Conservation (phyloP, 2,113 vertebrate species). For the Zosterops borbonicus region DNA sequence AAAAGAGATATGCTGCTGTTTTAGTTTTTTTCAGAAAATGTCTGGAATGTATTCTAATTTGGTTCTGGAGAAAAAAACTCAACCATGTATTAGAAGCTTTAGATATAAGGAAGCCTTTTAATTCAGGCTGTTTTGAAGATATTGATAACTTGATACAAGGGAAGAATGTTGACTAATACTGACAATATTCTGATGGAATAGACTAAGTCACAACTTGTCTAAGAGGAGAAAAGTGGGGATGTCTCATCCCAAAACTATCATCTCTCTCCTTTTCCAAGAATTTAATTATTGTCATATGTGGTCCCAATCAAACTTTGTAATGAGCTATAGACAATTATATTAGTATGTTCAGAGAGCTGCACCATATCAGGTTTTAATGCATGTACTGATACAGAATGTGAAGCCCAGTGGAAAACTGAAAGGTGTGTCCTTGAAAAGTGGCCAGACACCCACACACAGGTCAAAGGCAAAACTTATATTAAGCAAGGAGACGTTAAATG, state of each 20-base stretch:
- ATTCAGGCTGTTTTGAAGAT: background rate
- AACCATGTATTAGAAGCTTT: background rate
- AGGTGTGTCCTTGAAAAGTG: background rate
- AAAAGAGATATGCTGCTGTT: background rate
- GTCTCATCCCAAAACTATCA: background rate
- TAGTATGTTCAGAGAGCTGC: background rate
- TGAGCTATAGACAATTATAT: background rate
- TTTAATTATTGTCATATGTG: background rate
- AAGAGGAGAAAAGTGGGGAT: background rate
- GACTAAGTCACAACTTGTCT: fast-evolving
- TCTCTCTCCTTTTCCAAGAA: background rate
- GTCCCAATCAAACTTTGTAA: background rate
- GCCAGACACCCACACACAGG: background rate
- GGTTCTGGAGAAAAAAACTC: background rate
- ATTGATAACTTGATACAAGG: background rate
- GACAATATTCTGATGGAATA: background rate
- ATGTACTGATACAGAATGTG: background rate
- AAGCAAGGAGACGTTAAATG: background rate
- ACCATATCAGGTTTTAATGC: background rate
- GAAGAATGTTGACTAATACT: background rate
- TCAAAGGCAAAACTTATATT: background rate
- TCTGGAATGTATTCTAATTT: background rate
- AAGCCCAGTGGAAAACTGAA: background rate
- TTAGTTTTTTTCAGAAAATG: background rate
- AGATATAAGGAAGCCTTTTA: background rate